These are phyloP conservation scores for Mystacides longicornis DNA, from an alignment of 2,888 invertebrate species.

Conservation along the genomic window DNA sequence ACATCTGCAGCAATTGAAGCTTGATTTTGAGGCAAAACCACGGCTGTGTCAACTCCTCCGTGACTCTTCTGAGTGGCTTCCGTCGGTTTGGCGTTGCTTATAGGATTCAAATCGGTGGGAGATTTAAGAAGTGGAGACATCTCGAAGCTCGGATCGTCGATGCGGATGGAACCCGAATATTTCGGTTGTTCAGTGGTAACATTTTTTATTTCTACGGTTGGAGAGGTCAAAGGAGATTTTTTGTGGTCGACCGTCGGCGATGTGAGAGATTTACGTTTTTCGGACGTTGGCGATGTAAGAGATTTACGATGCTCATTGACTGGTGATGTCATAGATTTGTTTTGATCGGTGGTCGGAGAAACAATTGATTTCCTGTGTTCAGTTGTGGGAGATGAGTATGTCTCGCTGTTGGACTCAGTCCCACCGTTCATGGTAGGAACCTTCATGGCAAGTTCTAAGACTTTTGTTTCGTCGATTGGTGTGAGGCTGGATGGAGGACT, in stretches of 20 bases:
- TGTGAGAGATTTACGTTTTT: not conserved
- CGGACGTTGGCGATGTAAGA: not conserved
- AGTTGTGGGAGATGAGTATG: conserved; percentile 37
- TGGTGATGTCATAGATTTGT: not conserved
- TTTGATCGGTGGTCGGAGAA: not conserved
- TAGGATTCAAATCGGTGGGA: not conserved
- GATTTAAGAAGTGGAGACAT: conserved; percentile 31
- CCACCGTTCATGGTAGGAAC: conserved; percentile 30
- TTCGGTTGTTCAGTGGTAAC: not conserved
- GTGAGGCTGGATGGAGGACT: conserved; percentile 43
- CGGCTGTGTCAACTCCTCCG: conserved; percentile 50
- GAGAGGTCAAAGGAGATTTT: no score
- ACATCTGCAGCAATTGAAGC: conserved; percentile 63
- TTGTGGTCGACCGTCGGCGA: not conserved
- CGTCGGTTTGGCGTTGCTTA: conserved; percentile 42
- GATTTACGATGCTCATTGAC: not conserved
- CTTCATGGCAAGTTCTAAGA: conserved; percentile 35
- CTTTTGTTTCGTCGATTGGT: conserved; percentile 46
- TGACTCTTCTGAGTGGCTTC: conserved; percentile 48
- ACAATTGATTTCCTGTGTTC: conserved; percentile 21
- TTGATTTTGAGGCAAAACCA: conserved; percentile 41
- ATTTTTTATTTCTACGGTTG: not conserved
- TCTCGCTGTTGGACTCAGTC: conserved; percentile 33
- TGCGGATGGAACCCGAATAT: conserved; percentile 32
- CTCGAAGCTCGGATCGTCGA: conserved; percentile 51